Percentiles rank a stretch among this genome's conserved stretches.
These are phyloP conservation scores for Bagarius yarrelli DNA, from an alignment of 2,113 vertebrate genomes.

Conservation along the genomic window DNA sequence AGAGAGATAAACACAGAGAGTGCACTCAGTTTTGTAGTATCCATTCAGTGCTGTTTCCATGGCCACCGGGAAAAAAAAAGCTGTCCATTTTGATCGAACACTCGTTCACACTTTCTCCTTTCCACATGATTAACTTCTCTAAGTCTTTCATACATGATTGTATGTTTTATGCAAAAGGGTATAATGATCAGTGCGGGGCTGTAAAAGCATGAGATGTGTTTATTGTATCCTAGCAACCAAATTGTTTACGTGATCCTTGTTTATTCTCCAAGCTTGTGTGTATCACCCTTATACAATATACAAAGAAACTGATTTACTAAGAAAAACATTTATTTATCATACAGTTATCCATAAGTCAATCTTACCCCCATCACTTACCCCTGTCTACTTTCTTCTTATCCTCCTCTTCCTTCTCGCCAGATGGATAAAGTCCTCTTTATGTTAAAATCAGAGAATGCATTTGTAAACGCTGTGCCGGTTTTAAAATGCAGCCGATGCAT, in stretches of 20 bases:
- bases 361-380: too few relatives aligned
- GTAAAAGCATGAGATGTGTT: neutral
- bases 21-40: slow-evolving; percentile 20
- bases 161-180: too few relatives aligned
- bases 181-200: too few relatives aligned
- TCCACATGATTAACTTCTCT: neutral
- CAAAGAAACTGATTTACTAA: neutral
- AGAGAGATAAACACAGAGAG: slow-evolving; percentile 10
- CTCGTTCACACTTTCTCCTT: slow-evolving; percentile 3
- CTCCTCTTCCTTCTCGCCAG: too few relatives aligned
- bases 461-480: too few relatives aligned
- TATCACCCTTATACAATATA: slow-evolving; percentile 7
- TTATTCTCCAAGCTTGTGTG: neutral
- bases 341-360: too few relatives aligned
- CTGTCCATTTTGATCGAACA: slow-evolving; percentile 28
- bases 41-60: slow-evolving; percentile 43
- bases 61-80: slow-evolving; percentile 35
- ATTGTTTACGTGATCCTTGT: slow-evolving; percentile 4
- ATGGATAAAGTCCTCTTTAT: too few relatives aligned
- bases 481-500: too few relatives aligned
- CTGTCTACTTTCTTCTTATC: too few relatives aligned
- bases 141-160: too few relatives aligned
- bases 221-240: neutral
- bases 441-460: too few relatives aligned
- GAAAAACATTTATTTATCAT: too few relatives aligned